Evolutionary conservation across 2,888 invertebrate genomes (phyloP).

Genomic region (Agrotis ipsilon): DNA sequence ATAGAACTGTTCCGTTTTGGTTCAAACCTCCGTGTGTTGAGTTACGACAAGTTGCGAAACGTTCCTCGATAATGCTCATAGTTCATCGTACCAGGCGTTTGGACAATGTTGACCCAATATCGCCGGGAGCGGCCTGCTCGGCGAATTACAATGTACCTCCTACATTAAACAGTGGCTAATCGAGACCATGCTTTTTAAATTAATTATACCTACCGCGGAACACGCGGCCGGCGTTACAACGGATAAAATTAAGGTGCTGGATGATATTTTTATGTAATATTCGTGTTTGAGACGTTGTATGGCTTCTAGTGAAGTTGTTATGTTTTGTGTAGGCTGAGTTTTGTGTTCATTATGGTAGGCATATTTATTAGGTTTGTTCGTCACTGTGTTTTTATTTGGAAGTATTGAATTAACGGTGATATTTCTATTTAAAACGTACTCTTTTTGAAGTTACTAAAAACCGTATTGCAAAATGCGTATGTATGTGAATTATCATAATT

Average conservation of each 20-base stretch:
- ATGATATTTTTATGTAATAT: constrained; percentile 33
- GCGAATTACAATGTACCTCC: constrained; percentile 72
- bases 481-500: constrained; percentile 4
- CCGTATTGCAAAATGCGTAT: neutral
- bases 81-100: constrained; percentile 76
- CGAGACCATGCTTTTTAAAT: constrained; percentile 67
- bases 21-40: constrained; percentile 63
- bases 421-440: neutral
- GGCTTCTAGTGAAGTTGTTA: constrained; percentile 10
- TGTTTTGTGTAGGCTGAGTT: constrained; percentile 19
- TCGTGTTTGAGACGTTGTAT: constrained; percentile 29
- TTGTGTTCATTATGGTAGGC: constrained; percentile 4
- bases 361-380: constrained; percentile 14
- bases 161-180: constrained; percentile 74
- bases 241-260: constrained; percentile 21
- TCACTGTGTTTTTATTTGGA: neutral
- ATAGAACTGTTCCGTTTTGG: constrained; percentile 48
- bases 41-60: constrained; percentile 70
- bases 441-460: neutral
- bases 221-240: constrained; percentile 30
- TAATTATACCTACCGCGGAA: constrained; percentile 59
- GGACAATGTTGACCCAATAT: constrained; percentile 82
- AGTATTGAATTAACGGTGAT: neutral
- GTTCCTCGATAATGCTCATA: constrained; percentile 69
- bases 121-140: constrained; percentile 61